phyloP scores from a whole-genome alignment of 2,113 vertebrate genomes.

The Psilopsiagon aymara region DNA sequence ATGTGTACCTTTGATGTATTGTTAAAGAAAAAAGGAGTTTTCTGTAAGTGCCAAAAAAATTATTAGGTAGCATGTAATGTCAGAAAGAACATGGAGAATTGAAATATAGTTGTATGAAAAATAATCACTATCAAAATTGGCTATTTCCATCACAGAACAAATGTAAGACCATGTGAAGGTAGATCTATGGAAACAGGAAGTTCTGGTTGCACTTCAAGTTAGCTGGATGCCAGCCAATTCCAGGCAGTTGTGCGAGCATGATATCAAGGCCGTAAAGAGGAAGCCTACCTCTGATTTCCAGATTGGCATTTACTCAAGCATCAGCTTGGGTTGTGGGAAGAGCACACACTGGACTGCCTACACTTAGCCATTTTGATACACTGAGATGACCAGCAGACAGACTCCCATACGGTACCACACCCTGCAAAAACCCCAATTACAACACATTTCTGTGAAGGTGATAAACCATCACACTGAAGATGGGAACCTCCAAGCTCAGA shows the following conservation, averaged over 20 bases:
- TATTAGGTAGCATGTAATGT: neutral
- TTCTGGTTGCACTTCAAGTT: too few species aligned
- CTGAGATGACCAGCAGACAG: neutral
- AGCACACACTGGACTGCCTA: neutral
- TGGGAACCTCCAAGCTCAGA: neutral
- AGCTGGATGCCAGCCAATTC: neutral
- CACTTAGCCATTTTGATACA: neutral
- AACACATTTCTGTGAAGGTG: neutral
- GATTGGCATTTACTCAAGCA: neutral
- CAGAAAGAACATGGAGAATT: neutral
- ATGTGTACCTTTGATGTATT: neutral
- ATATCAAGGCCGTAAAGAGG: neutral
- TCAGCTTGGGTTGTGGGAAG: neutral
- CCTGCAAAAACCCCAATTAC: neutral
- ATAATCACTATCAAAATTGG: neutral
- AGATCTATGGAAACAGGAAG: neutral
- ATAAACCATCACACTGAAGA: neutral
- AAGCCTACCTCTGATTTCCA: neutral
- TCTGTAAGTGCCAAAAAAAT: neutral
- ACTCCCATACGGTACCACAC: fast-evolving
- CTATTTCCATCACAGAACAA: neutral
- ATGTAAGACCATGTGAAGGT: neutral
- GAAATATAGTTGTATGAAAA: neutral
- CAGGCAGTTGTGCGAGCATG: neutral
- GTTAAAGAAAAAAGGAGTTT: neutral